These are phyloP conservation scores for Campoletis sonorensis DNA, from an alignment of 1,140 invertebrate genomes.

Conservation along the genomic window DNA sequence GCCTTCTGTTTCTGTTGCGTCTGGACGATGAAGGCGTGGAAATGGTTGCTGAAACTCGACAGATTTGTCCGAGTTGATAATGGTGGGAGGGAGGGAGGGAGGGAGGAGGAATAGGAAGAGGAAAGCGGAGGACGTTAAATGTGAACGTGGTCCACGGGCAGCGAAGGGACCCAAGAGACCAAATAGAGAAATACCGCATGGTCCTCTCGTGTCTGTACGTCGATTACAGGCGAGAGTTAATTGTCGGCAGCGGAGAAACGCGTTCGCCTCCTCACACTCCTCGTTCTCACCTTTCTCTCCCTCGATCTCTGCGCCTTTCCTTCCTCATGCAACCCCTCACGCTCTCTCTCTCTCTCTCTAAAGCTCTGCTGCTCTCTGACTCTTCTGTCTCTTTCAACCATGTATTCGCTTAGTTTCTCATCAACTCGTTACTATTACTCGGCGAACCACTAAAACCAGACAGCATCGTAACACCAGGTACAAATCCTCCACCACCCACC, in stretches of 20 bases:
- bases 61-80: slow-evolving; percentile 22
- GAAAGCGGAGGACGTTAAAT: slow-evolving; percentile 18
- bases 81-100: background rate
- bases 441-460: background rate
- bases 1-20: slow-evolving; percentile 34
- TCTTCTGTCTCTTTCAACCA: background rate
- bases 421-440: slow-evolving; percentile 27
- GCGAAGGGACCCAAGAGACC: slow-evolving; percentile 28
- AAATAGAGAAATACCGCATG: slow-evolving; percentile 42
- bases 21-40: slow-evolving; percentile 39
- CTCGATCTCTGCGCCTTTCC: background rate
- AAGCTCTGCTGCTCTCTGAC: background rate
- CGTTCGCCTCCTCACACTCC: background rate
- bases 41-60: slow-evolving; percentile 34
- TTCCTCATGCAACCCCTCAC: background rate
- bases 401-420: slow-evolving; percentile 18
- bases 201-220: slow-evolving; percentile 31
- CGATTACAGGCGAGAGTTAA: slow-evolving; percentile 42
- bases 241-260: slow-evolving; percentile 22
- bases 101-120: background rate
- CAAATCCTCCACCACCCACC: background rate
- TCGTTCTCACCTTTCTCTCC: background rate
- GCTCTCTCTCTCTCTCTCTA: too few relatives aligned
- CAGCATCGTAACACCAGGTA: slow-evolving; percentile 14
- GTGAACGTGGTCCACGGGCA: slow-evolving; percentile 11